phyloP scores from a whole-genome alignment of 2,888 invertebrate genomes.

The Alloscopus bannaensis region DNA sequence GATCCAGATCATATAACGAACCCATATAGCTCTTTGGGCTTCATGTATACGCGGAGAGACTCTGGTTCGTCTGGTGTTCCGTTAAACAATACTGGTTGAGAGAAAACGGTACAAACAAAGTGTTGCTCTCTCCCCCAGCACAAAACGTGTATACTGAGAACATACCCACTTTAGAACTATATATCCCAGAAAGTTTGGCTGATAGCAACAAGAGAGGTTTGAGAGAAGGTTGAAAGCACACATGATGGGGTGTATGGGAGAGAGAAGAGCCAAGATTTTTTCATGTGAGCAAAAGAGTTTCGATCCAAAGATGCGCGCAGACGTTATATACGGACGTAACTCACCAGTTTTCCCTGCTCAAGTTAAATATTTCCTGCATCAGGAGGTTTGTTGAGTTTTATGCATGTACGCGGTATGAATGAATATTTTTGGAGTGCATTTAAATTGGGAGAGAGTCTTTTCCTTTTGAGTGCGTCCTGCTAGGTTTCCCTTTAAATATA shows the following conservation, averaged over 20 bases:
- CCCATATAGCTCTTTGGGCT: background rate
- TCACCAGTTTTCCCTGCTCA: slow-evolving; percentile 13
- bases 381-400: too few species aligned
- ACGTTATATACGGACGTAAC: slow-evolving; percentile 58
- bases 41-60: background rate
- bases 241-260: too few species aligned
- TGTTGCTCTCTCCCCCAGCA: background rate
- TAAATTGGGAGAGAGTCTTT: too few species aligned
- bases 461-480: too few species aligned
- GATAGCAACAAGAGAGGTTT: too few species aligned
- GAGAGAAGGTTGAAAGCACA: too few species aligned
- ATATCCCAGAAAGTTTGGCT: too few species aligned
- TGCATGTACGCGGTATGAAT: background rate
- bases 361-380: too few species aligned
- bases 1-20: slow-evolving; percentile 23
- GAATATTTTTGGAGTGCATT: background rate
- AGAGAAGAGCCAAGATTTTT: slow-evolving; percentile 26
- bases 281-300: slow-evolving; percentile 41
- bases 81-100: too few species aligned
- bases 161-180: too few species aligned
- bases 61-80: background rate
- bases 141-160: too few species aligned
- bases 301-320: slow-evolving; percentile 68
- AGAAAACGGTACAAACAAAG: background rate
- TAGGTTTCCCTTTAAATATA: too few species aligned